Evolutionary conservation across 1,140 invertebrate genomes (phyloP).

Genomic region (Bombyx mandarina): DNA sequence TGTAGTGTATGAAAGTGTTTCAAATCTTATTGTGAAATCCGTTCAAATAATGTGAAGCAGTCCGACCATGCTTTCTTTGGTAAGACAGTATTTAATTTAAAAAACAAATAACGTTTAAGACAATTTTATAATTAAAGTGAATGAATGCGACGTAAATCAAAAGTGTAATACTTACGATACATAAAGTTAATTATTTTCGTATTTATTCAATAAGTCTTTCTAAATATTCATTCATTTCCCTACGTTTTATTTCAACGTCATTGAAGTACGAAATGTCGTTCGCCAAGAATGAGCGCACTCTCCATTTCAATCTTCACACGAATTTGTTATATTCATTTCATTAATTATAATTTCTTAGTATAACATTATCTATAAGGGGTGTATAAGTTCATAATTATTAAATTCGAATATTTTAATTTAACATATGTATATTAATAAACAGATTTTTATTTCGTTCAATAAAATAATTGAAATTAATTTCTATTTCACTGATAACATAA

Average conservation of each 20-base stretch:
- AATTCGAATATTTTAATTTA: slow-evolving; percentile 67
- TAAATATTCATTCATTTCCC: slow-evolving; percentile 68
- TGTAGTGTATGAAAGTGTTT: slow-evolving; percentile 9
- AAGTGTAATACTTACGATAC: slow-evolving; percentile 32
- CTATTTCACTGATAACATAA: slow-evolving; percentile 40
- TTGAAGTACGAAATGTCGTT: slow-evolving; percentile 68
- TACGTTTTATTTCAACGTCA: slow-evolving; percentile 64
- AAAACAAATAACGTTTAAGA: neutral
- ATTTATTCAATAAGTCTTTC: slow-evolving; percentile 70
- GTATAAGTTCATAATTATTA: slow-evolving; percentile 71
- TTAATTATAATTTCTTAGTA: slow-evolving; percentile 71
- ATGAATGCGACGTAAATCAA: too few species aligned
- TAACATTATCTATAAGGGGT: slow-evolving; percentile 71
- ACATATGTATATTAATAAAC: slow-evolving; percentile 72
- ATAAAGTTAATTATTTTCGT: slow-evolving; percentile 66
- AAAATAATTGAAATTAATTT: slow-evolving; percentile 49
- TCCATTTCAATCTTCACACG: slow-evolving; percentile 61
- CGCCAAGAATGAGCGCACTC: slow-evolving; percentile 61
- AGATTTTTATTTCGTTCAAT: slow-evolving; percentile 65
- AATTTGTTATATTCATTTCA: slow-evolving; percentile 67
- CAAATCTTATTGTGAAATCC: neutral
- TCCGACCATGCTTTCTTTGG: slow-evolving; percentile 6
- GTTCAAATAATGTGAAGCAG: slow-evolving; percentile 10
- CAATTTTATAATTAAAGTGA: too few species aligned
- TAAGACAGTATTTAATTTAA: neutral